Conservation (phyloP, 2,888 invertebrate genomes). For the Platerodrilus igneus region DNA sequence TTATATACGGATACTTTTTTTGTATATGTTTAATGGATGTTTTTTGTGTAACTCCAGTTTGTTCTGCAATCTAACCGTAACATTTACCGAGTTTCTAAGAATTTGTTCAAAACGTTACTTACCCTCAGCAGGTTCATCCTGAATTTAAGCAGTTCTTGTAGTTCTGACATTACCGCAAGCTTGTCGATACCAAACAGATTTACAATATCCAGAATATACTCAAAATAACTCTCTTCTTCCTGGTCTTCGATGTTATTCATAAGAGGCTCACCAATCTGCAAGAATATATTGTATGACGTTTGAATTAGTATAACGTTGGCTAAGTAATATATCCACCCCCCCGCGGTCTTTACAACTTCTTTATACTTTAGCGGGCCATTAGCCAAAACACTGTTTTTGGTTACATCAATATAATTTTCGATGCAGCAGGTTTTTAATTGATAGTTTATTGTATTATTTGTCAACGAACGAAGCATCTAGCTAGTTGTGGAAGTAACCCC, state of each 20-base stretch:
- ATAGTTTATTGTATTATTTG: no score
- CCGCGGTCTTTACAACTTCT: no score
- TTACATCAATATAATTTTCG: no score
- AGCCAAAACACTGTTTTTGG: no score
- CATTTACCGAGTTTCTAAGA: not conserved
- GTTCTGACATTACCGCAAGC: constrained; percentile 1
- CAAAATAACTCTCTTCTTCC: constrained; percentile 10
- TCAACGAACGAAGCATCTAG: no score
- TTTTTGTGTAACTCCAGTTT: constrained; percentile 7
- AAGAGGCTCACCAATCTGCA: constrained; percentile 7
- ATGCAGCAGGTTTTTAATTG: no score
- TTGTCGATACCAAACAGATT: constrained; percentile 5
- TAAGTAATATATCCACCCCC: no score
- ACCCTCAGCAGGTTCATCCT: constrained; percentile 5
- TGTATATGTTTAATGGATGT: constrained; percentile 13
- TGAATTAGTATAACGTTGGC: no score
- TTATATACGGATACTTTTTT: constrained; percentile 9
- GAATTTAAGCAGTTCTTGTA: constrained; percentile 6
- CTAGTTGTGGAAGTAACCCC: no score
- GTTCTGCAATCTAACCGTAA: constrained; percentile 10
- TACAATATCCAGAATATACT: constrained; percentile 8
- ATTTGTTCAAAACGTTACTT: not conserved
- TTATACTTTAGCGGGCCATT: no score
- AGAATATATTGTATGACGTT: no score
- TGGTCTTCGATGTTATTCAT: constrained; percentile 4